Base-by-base conservation (phyloP, 2,888 invertebrate species). In the Diarsia dahlii region DNA sequence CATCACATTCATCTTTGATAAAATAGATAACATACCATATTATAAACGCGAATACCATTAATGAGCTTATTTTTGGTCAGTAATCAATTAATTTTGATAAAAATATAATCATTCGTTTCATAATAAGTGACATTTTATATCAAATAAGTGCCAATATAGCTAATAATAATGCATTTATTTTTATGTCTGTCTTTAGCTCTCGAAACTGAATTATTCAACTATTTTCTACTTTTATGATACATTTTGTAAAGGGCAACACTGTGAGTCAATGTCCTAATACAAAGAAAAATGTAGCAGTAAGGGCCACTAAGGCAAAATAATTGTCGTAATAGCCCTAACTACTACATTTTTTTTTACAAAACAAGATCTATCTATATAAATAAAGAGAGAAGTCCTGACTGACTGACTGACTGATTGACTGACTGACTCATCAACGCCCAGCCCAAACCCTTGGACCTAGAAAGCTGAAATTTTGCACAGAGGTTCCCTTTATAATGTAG, bases 101-200 rank as follows among this genome's bases (percentile, higher is more conserved):
- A 75, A 72, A 76, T 34, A 39, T 0, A 62, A 81, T 80, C 50
- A 56, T 74, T 63, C 20, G n/a, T 48, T 81, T 65, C 48, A 66
- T 70, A 56, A 28, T 23, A 48, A 74, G 74, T 69, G 15, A 64
- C 67, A 70, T 76, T 71, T 75, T 75, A 1, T 77, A 80, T 73
- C 34, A 78, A 81, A 48, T 77, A 83, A 84, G 82, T 88, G 89
- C 90, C 90, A 91, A 90, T 72, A 66, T 91, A 89, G 86, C 84
- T 82, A 76, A 76, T 86, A 87, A 80, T 84, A 82, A 83, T 88
- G 92, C 91, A 93, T 93, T 93, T 89, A 89, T 86, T 81, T 28
- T 77, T 79, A 76, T 74, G 65, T 71, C 73, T 62, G 58, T 67
- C 1, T n/a, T n/a, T 45, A 54, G 56, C 74, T 71, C 68, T 81